Conservation (phyloP, 2,888 invertebrate genomes). For the Anaspis maculata region DNA sequence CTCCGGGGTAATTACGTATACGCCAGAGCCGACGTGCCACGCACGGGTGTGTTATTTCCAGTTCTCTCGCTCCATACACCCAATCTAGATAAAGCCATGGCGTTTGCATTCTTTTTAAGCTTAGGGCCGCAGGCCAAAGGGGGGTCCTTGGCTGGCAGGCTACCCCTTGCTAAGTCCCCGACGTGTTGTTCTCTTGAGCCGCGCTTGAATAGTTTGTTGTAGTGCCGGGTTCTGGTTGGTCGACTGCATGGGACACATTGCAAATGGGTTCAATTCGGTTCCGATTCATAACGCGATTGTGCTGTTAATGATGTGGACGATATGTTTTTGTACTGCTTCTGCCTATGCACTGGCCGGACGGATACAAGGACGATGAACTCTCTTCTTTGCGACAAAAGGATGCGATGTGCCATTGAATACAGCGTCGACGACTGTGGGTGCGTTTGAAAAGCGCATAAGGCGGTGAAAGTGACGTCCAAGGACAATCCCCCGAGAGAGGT, state of each 20-base stretch:
- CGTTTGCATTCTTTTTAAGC: conserved; percentile 21
- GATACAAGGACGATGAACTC: conserved; percentile 28
- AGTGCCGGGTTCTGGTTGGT: conserved; percentile 35
- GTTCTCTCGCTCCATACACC: conserved; percentile 6
- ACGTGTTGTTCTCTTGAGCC: neutral
- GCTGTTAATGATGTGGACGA: conserved; percentile 26
- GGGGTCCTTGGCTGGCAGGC: conserved; percentile 18
- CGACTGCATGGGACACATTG: conserved; percentile 13
- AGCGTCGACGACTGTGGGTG: too few relatives aligned
- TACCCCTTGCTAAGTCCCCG: conserved; percentile 24
- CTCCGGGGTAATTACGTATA: conserved; percentile 17
- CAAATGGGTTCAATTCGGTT: conserved; percentile 24
- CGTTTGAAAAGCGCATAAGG: too few relatives aligned
- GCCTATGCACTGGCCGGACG: too few relatives aligned
- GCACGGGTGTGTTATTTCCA: too few relatives aligned
- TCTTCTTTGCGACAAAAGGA: too few relatives aligned
- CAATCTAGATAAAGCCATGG: conserved; percentile 14
- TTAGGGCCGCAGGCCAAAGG: conserved; percentile 13
- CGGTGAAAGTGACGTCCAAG: too few relatives aligned
- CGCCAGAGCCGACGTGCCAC: conserved; percentile 8
- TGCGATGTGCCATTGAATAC: too few relatives aligned
- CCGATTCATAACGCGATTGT: conserved; percentile 29
- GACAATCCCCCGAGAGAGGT: too few relatives aligned
- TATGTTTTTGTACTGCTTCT: too few relatives aligned
- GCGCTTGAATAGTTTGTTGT: conserved; percentile 23